Evolutionary conservation across 2,888 invertebrate species (phyloP), one percentile per base, ranked within the genome.

Genomic region (Hirudinaria manillensis): DNA sequence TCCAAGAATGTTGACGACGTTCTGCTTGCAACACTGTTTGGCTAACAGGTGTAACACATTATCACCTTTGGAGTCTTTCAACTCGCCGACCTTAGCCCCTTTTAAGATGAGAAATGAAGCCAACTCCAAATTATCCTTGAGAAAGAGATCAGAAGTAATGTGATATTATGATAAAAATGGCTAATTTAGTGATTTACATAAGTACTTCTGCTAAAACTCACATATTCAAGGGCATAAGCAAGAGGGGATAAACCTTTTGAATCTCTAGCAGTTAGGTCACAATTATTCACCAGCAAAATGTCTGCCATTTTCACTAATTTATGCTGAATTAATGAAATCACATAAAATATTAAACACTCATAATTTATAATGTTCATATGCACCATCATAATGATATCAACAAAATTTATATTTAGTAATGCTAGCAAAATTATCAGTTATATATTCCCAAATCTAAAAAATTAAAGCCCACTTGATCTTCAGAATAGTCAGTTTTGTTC

Each of bases 41-140:
- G 85, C 84, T 80, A 86, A 81, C 53, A 82, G 79, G 79, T 86
- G 86, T 6, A 86, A 80, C 24, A 85, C 79, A 72, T 83, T 85
- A 77, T 84, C 81, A 34, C 84, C 84, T 45, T 80, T 78, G 29
- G 81, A 80, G 76, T 84, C 82, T 38, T 83, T 82, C 77, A 82
- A 82, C 4, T 82, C 80, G 32, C 84, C 82, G 34, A 85, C 82
- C 55, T 80, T 80, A 24, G 83, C 83, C 27, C 84, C 84, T 56
- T 80, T 81, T 75, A 83, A 82, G 36, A 86, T 80, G 73, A 86
- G 80, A 76, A 82, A 80, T 77, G 83, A 80, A 53, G 85, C 83
- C 75, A 86, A 79, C 38, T 81, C 80, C 34, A 81, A 80, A 77
- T 85, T 85, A 51, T 67, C 73, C 77, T 77, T 45, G 10, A 13